Evolutionary conservation across 2,113 vertebrate genomes (phyloP), one percentile per base, ranked within the genome.

Genomic region (Uropsilus gracilis): DNA sequence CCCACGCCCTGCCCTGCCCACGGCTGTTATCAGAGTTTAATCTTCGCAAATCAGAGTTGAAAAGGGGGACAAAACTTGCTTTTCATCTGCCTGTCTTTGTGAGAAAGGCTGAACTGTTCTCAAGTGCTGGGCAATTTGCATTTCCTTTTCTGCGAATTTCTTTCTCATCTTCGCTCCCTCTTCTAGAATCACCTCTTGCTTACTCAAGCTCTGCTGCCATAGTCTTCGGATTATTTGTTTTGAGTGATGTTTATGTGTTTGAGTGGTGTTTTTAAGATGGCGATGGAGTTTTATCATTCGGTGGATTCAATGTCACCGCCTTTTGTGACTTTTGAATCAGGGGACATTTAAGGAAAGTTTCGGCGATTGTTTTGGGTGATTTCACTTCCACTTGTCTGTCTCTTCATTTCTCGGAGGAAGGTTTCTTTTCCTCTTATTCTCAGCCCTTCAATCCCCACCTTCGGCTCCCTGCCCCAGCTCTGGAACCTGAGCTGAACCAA

Each of bases 11-110:
- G 89, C 91, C 94, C 69, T 5, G n/a, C n/a, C n/a, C n/a, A n/a
- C n/a, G 57, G 18, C 20, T 64, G 64, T 46, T 94, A 93, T 96
- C 95, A 95, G 91, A 66, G 28, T 68, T 89, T 32, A 24, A 94
- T 96, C 95, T 95, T 66, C 86, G 91, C 81, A 77, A 78, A 94
- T 96, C 83, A 77, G 44, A 88, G 66, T 17, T 55, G 14, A 66
- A 34, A 69, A 71, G 75, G 71, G 42, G 48, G 39, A 0, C 42
- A 46, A 13, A 32, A 42, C 77, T 92, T 16, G 66, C 75, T 86
- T 78, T 34, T 46, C 50, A 46, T 88, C 84, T 86, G 82, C 73
- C 39, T 91, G 30, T 86, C 84, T 50, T 75, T 44, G 53, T 55
- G 78, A 95, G 64, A 89, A 95, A 61, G 50, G 22, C 22, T 59